Percentiles rank a stretch among this genome's conserved stretches.
Evolutionary conservation across 2,888 invertebrate genomes (phyloP).

Genomic region (Eupsilia transversa): DNA sequence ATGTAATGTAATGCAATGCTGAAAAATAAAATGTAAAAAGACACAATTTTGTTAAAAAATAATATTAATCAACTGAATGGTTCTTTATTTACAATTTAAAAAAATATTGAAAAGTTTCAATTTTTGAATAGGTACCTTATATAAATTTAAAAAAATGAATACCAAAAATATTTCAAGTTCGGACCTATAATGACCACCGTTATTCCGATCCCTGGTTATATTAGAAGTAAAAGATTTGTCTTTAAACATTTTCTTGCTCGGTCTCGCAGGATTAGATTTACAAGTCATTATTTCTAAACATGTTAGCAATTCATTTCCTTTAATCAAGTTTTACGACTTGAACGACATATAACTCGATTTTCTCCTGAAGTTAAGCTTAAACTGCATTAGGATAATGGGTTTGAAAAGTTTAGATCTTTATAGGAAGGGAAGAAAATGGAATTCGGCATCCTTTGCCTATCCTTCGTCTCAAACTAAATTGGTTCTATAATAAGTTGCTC

Average conservation of each 20-base stretch:
- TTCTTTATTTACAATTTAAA: too few relatives aligned
- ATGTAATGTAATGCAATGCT: too few relatives aligned
- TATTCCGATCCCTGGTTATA: too few relatives aligned
- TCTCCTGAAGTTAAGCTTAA: background rate
- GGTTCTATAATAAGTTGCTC: background rate
- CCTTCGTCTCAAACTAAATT: conserved; percentile 5
- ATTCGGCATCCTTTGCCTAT: conserved; percentile 17
- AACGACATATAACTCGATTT: background rate
- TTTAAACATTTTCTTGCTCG: background rate
- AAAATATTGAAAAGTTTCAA: too few relatives aligned
- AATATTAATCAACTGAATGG: too few relatives aligned
- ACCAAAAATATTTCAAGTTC: too few relatives aligned
- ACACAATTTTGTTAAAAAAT: too few relatives aligned
- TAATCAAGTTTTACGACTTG: conserved; percentile 23
- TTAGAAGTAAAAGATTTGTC: background rate
- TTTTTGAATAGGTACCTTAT: too few relatives aligned
- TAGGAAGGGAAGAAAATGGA: background rate
- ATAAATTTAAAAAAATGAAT: too few relatives aligned
- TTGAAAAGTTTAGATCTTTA: conserved; percentile 10
- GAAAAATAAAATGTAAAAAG: too few relatives aligned
- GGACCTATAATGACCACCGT: too few relatives aligned
- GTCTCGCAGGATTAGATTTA: background rate
- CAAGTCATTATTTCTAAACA: conserved; percentile 12
- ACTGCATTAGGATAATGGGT: conserved; percentile 3
- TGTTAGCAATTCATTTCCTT: conserved; percentile 35